Percentiles rank a stretch among this genome's conserved stretches.
Evolutionary conservation across 1,140 invertebrate genomes (phyloP).

Genomic region (Tribolium castaneum): DNA sequence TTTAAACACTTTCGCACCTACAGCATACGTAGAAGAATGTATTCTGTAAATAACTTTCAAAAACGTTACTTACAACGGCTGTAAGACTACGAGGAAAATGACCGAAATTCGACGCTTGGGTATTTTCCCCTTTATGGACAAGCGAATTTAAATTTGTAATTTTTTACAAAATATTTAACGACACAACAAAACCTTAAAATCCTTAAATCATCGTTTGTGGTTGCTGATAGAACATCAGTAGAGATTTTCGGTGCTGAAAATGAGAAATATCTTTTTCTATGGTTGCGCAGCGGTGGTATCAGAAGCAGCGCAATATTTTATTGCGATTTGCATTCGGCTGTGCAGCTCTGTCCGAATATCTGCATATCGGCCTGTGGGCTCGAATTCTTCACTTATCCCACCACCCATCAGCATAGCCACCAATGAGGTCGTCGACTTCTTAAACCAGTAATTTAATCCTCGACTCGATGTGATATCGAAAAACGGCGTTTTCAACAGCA

Average conservation of each 20-base stretch:
- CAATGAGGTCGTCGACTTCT: conserved; percentile 52
- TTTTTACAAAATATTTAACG: too few species aligned
- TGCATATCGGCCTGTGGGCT: conserved; percentile 53
- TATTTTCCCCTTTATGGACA: too few species aligned
- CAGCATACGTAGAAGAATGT: too few species aligned
- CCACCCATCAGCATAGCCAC: conserved; percentile 50
- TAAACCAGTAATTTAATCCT: conserved; percentile 51
- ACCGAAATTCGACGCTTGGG: too few species aligned
- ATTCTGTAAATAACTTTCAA: too few species aligned
- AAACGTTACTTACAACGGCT: too few species aligned
- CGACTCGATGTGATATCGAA: conserved; percentile 34
- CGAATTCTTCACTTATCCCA: conserved; percentile 50
- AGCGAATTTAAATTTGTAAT: too few species aligned
- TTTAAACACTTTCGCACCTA: too few species aligned
- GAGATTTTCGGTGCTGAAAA: neutral
- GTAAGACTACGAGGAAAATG: too few species aligned
- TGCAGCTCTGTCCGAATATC: conserved; percentile 50
- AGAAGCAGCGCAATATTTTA: neutral
- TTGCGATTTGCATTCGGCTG: conserved; percentile 43
- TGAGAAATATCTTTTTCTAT: neutral
- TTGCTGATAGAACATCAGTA: neutral
- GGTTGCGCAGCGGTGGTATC: neutral
- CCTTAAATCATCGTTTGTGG: too few species aligned
- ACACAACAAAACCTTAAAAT: too few species aligned
- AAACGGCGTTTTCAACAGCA: conserved; percentile 32